phyloP scores from a whole-genome alignment of 1,140 invertebrate genomes.

The Ceratoteleas bidentatus region DNA sequence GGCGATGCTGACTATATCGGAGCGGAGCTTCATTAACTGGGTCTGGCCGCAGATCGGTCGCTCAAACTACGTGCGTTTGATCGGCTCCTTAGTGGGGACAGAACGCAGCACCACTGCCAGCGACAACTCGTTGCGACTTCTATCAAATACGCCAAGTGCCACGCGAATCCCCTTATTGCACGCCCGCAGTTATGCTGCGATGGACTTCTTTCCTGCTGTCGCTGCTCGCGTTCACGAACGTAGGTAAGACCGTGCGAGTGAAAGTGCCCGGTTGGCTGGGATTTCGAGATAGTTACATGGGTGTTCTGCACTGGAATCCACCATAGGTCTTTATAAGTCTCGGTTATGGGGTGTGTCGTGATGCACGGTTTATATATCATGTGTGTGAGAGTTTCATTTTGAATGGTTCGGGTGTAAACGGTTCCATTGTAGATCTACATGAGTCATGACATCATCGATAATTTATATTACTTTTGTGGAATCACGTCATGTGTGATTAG shows the following conservation, averaged over 20 bases:
- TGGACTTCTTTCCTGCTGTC: constrained; percentile 59
- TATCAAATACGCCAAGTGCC: constrained; percentile 15
- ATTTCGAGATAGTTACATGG: no score
- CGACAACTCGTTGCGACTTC: neutral
- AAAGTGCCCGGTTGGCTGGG: no score
- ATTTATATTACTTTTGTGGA: no score
- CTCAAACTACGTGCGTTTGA: constrained; percentile 54
- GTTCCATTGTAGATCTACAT: no score
- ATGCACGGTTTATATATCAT: no score
- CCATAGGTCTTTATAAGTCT: no score
- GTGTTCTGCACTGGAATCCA: no score
- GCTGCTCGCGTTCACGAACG: constrained; percentile 62
- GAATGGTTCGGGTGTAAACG: no score
- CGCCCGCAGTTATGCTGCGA: constrained; percentile 67
- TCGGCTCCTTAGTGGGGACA: constrained; percentile 53
- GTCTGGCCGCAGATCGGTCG: constrained; percentile 69
- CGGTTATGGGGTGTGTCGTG: no score
- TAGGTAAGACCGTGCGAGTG: constrained; percentile 64
- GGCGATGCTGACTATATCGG: constrained; percentile 68
- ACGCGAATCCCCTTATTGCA: constrained; percentile 33
- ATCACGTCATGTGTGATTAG: no score
- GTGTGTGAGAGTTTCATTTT: no score
- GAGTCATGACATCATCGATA: no score
- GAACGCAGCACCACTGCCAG: constrained; percentile 21
- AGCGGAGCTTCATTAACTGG: constrained; percentile 71